Evolutionary conservation across 2,888 invertebrate genomes (phyloP).

Genomic region (Linnaemya tessellans): DNA sequence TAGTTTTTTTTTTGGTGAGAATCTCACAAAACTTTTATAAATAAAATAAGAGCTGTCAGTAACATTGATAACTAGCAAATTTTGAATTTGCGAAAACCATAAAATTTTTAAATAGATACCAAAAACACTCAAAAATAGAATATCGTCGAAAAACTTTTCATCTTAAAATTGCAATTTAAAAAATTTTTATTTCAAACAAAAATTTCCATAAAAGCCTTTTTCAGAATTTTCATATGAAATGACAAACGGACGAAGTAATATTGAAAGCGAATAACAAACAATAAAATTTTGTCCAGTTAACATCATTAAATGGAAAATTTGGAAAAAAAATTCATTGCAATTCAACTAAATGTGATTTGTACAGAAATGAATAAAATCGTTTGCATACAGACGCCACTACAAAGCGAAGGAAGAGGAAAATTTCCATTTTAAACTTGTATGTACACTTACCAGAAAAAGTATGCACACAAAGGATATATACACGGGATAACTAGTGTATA

Average conservation of each 20-base stretch:
- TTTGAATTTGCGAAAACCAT: no score
- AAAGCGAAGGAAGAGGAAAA: background rate
- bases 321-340: constrained; percentile 40
- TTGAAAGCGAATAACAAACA: constrained; percentile 7
- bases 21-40: no score
- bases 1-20: no score
- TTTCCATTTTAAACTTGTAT: no score
- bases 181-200: constrained; percentile 12
- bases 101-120: no score
- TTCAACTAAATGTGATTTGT: constrained; percentile 2
- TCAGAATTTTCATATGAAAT: constrained; percentile 33
- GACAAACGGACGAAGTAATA: background rate
- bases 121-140: no score
- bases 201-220: background rate
- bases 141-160: no score
- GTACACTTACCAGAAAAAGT: no score
- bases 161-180: constrained; percentile 10
- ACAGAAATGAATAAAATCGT: constrained; percentile 19
- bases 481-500: no score
- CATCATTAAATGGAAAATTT: constrained; percentile 40
- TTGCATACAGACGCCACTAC: background rate
- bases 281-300: constrained; percentile 31
- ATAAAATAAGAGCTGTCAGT: no score
- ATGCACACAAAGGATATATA: no score
- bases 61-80: no score